Percentiles rank a stretch among this genome's conserved stretches.
Conservation (phyloP, 2,797 vertebrate genomes). For the Cryptoblepharus egeriae region DNA sequence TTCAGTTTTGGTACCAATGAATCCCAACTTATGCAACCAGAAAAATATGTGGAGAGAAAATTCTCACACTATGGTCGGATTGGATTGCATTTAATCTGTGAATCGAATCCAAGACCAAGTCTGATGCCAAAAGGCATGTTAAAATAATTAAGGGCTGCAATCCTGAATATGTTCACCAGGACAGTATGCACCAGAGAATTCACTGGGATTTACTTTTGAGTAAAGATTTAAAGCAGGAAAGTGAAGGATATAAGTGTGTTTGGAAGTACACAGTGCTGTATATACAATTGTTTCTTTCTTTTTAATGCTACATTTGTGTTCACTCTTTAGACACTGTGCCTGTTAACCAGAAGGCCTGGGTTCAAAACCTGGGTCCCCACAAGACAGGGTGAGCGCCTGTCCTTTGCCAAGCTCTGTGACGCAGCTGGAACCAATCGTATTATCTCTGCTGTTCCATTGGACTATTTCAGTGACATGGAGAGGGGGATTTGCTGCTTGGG, state of each 20-base stretch:
- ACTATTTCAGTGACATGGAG: too few relatives aligned
- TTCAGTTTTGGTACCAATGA: background rate
- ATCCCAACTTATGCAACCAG: background rate
- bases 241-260: too few relatives aligned
- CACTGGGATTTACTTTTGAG: background rate
- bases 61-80: background rate
- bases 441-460: too few relatives aligned
- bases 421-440: too few relatives aligned
- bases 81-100: background rate
- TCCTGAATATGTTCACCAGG: background rate
- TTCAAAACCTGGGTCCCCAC: too few relatives aligned
- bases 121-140: background rate
- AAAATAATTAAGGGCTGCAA: background rate
- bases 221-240: background rate
- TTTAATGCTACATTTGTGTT: too few relatives aligned
- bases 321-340: too few relatives aligned
- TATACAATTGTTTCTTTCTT: too few relatives aligned
- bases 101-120: background rate
- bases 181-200: background rate
- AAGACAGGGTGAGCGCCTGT: too few relatives aligned
- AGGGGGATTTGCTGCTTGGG: too few relatives aligned
- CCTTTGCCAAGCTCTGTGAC: too few relatives aligned
- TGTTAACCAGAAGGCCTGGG: too few relatives aligned
- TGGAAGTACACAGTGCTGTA: background rate
- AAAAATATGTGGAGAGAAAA: slow-evolving; percentile 10